A percentile compares a stretch with the other conserved stretches of the same genome.
Conservation (phyloP, 2,797 vertebrate genomes). For the Ara ararauna region DNA sequence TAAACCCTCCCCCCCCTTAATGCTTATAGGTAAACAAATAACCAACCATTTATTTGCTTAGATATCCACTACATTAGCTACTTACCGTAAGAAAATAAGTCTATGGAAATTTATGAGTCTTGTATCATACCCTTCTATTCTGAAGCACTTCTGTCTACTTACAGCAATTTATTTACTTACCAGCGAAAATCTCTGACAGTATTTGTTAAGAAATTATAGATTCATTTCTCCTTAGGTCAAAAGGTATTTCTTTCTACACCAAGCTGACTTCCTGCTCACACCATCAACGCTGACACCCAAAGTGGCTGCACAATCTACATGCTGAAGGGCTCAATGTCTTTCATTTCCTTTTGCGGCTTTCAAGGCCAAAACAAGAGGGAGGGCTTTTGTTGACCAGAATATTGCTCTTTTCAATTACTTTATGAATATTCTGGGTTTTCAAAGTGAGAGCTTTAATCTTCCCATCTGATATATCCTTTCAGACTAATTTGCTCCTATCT, state of each 20-base stretch:
- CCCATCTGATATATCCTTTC: background rate
- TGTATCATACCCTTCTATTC: background rate
- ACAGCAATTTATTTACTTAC: constrained; percentile 27
- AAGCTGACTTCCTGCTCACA: background rate
- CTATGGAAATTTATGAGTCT: background rate
- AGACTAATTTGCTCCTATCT: background rate
- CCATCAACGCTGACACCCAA: background rate
- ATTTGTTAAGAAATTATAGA: background rate
- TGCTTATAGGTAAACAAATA: background rate
- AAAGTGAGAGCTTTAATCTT: background rate
- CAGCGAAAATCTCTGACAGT: background rate
- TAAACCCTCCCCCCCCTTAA: background rate
- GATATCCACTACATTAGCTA: background rate
- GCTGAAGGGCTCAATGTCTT: background rate
- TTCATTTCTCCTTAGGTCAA: background rate
- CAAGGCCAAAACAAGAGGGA: background rate
- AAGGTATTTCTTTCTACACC: background rate
- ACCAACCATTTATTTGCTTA: background rate
- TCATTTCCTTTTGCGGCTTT: constrained; percentile 65
- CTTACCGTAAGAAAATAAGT: background rate
- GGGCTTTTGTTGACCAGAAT: background rate
- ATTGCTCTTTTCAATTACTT: background rate
- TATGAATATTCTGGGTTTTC: background rate
- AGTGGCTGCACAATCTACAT: background rate
- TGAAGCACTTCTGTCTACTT: background rate